Evolutionary conservation across 2,888 invertebrate species (phyloP), one percentile per base, ranked within the genome.

Genomic region (Drymonia ruficornis): DNA sequence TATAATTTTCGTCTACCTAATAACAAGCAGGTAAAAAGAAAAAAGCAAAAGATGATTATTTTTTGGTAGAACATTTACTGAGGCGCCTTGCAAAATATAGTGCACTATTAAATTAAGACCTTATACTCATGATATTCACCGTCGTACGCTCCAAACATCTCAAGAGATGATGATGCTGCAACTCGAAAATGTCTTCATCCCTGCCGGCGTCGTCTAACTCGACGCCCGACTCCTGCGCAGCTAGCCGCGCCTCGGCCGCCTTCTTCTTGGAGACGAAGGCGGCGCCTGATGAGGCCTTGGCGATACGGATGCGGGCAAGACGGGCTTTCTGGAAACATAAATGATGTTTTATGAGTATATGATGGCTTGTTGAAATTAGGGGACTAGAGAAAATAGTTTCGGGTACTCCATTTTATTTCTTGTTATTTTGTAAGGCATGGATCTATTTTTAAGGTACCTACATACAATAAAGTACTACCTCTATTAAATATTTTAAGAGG

Each of bases 191-290:
- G 87, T 99, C 99, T 83, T 99, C 98, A 81, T 98, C 98, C 65
- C 97, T 94, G 61, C 95, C 95, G 69, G 95, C 96, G 65, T 99
- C 99, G 76, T 98, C 98, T 73, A 97, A 91, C 75, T 98, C 97
- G 70, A 98, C 95, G 46, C 99, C 98, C 45, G 97, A 97, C 90
- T 98, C 98, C 91, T 97, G 96, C 50, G 98, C 97, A 52, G 98
- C 98, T 76, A 99, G 94, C 47, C 99, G 94, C 0, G 98, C 99
- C 83, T 99, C 99, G 2, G 98, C 98, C 1, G 99, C 99, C 87
- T 99, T 99, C 95, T 99, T 99, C 94, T 99, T 99, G 84, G 96
- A 97, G 70, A 99, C 98, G 89, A 99, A 99, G 2, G 99, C 99
- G 5, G 99, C 99, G 5, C 99, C 99, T 16, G 98, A 99, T 2